These are phyloP conservation scores for Porites evermanni DNA, from an alignment of 92 coral and sea anemone genomes.

Conservation along the genomic window DNA sequence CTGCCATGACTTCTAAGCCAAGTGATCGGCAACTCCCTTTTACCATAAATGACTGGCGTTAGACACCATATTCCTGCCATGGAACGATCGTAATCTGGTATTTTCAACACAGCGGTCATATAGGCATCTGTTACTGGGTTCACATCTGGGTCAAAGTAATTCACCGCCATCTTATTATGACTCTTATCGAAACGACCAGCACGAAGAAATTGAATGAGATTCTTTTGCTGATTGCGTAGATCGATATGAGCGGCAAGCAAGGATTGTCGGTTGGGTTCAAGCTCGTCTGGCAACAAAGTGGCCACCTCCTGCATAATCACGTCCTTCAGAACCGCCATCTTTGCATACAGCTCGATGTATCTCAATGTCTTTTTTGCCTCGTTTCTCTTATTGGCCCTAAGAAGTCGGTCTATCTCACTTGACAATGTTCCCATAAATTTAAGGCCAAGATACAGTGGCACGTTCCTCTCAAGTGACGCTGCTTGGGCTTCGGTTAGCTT, in stretches of 20 bases:
- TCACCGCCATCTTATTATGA: too few relatives aligned
- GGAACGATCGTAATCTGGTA: constrained; percentile 29
- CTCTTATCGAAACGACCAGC: too few relatives aligned
- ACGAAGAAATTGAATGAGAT: too few relatives aligned
- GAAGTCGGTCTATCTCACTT: constrained; percentile 25
- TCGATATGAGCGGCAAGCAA: too few relatives aligned
- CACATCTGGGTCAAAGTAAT: constrained; percentile 43
- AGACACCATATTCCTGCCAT: constrained; percentile 29
- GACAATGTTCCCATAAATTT: constrained; percentile 51
- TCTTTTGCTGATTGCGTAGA: too few relatives aligned
- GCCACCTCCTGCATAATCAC: constrained; percentile 40
- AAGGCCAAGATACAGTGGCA: constrained; percentile 41
- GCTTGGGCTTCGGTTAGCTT: constrained; percentile 22
- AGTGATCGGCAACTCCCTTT: neutral
- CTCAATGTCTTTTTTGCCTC: constrained; percentile 28
- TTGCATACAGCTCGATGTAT: constrained; percentile 50
- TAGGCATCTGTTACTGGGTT: constrained; percentile 40
- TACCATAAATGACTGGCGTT: neutral
- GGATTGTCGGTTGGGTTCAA: neutral
- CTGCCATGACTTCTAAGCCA: too few relatives aligned
- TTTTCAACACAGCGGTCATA: neutral
- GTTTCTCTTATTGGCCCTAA: constrained; percentile 13
- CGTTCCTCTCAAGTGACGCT: constrained; percentile 20
- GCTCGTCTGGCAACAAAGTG: constrained; percentile 4
- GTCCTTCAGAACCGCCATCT: constrained; percentile 49